These are phyloP conservation scores for Hymenopus coronatus DNA, from an alignment of 2,888 invertebrate species.

Conservation along the genomic window DNA sequence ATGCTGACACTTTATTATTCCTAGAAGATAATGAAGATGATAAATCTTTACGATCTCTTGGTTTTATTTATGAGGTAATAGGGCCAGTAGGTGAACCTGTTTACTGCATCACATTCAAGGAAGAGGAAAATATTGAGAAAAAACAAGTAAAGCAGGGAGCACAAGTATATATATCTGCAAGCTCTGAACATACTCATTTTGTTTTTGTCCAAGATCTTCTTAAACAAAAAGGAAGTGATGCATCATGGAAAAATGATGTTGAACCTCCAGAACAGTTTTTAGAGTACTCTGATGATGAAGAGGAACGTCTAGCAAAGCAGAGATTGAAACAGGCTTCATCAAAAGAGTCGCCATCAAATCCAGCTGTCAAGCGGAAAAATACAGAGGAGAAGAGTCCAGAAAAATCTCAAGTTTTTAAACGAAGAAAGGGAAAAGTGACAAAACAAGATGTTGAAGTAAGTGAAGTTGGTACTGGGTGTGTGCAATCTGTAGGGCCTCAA, in stretches of 20 bases:
- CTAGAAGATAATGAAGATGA: constrained; percentile 55
- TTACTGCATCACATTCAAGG: constrained; percentile 90
- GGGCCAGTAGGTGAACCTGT: constrained; percentile 82
- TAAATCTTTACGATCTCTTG: constrained; percentile 55
- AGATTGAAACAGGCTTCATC: neutral
- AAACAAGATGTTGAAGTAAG: neutral
- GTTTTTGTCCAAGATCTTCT: constrained; percentile 72
- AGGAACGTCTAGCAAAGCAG: constrained; percentile 56
- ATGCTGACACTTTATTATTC: constrained; percentile 88
- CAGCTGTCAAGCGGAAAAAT: neutral
- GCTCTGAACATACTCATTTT: constrained; percentile 69
- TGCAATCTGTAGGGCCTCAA: too few relatives aligned
- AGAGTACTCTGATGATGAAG: constrained; percentile 89
- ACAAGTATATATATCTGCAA: constrained; percentile 80
- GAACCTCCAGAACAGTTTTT: constrained; percentile 71
- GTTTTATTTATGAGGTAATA: constrained; percentile 87
- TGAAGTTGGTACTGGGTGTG: neutral
- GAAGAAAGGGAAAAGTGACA: neutral
- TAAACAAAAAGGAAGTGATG: constrained; percentile 77
- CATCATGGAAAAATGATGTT: constrained; percentile 79
- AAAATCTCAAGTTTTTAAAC: neutral
- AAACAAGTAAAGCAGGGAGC: constrained; percentile 65
- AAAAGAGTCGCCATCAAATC: neutral
- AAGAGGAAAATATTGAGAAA: constrained; percentile 66
- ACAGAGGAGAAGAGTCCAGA: neutral